These are phyloP conservation scores for Ariolimax columbianus DNA, from an alignment of 2,888 invertebrate species.

Conservation along the genomic window DNA sequence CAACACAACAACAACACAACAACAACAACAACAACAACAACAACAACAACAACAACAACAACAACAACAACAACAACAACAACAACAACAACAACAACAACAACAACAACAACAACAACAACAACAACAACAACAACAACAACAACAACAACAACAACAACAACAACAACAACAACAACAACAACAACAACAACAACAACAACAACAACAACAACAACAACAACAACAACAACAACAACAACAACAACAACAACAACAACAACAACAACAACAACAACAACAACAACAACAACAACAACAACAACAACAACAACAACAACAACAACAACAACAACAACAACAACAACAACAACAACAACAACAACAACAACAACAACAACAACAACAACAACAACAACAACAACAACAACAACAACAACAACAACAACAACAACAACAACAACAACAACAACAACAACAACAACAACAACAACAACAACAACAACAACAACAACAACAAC, in stretches of 20 bases:
- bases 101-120: constrained; percentile 7
- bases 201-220: neutral
- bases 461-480: no score
- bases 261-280: neutral
- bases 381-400: no score
- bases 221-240: neutral
- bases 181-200: constrained; percentile 15
- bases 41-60: constrained; percentile 1
- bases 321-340: neutral
- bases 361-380: no score
- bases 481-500: no score
- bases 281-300: neutral
- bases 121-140: neutral
- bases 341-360: neutral
- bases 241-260: neutral
- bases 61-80: constrained; percentile 13
- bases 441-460: no score
- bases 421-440: no score
- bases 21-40: no score
- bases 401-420: no score
- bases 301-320: neutral
- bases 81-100: constrained; percentile 21
- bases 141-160: constrained; percentile 19
- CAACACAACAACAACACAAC: no score
- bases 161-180: neutral